Conservation (phyloP, 2,797 vertebrate species). For the Sebastes oblongus region DNA sequence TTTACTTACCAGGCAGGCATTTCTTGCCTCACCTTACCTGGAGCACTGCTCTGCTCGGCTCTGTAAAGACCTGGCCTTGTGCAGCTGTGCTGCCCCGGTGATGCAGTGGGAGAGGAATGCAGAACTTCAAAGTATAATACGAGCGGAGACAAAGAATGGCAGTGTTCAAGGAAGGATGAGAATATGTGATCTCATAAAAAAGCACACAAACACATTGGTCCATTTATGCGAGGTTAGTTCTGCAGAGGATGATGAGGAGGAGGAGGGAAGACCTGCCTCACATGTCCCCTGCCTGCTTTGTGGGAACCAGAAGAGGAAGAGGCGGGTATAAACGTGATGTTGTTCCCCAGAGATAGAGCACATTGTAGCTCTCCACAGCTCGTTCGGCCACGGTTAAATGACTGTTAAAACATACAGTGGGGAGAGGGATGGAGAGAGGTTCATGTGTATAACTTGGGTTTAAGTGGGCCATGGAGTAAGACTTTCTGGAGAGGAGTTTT, state of each 20-base stretch:
- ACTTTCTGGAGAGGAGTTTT: conserved; percentile 60
- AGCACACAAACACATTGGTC: conserved; percentile 70
- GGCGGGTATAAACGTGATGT: conserved; percentile 61
- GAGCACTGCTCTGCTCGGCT: conserved; percentile 22
- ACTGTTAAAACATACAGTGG: conserved; percentile 65
- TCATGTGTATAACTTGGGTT: conserved; percentile 45
- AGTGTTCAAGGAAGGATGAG: conserved; percentile 69
- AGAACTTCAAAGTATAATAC: conserved; percentile 76
- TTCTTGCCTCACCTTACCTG: conserved; percentile 70
- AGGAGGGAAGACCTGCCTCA: conserved; percentile 59
- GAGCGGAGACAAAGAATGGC: conserved; percentile 73
- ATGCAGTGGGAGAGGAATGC: conserved; percentile 82
- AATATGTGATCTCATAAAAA: conserved; percentile 81
- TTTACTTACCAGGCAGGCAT: conserved; percentile 32
- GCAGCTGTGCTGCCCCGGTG: conserved; percentile 74
- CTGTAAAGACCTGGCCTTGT: conserved; percentile 49
- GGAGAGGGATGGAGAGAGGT: conserved; percentile 43
- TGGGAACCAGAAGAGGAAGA: conserved; percentile 53
- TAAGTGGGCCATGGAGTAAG: conserved; percentile 49
- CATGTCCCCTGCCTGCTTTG: conserved; percentile 55
- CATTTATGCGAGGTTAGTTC: conserved; percentile 59
- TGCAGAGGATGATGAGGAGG: conserved; percentile 43
- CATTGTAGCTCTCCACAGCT: conserved; percentile 43
- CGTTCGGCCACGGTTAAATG: conserved; percentile 46
- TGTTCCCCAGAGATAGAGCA: conserved; percentile 49